Evolutionary conservation across 2,113 vertebrate species (phyloP).

Genomic region (Xiphophorus couchianus): DNA sequence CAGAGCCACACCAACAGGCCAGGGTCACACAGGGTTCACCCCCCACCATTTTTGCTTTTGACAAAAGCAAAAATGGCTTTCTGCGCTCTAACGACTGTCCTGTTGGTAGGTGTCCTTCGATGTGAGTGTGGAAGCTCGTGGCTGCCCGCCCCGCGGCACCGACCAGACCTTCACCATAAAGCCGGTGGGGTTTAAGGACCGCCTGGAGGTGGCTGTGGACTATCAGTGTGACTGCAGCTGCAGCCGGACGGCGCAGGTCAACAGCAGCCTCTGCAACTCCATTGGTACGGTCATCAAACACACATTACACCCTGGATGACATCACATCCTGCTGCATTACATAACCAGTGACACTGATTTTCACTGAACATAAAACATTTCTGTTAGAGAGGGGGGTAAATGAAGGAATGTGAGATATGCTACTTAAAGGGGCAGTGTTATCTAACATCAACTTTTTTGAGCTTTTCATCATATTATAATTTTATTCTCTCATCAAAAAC

Average conservation of each 20-base stretch:
- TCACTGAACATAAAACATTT: too few species aligned
- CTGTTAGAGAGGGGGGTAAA: too few species aligned
- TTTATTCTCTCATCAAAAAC: too few species aligned
- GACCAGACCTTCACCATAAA: conserved; percentile 87
- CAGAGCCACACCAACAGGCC: not conserved
- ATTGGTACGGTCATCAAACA: conserved; percentile 70
- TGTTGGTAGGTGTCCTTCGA: conserved; percentile 87
- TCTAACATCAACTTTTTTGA: too few species aligned
- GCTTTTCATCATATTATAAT: too few species aligned
- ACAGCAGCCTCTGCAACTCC: conserved; percentile 87
- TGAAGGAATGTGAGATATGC: too few species aligned
- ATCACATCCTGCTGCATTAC: not conserved
- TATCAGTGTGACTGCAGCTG: conserved; percentile 91
- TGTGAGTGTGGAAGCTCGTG: conserved; percentile 86
- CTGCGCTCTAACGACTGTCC: not conserved
- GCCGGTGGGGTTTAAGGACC: conserved; percentile 94
- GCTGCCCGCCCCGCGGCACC: conserved; percentile 78
- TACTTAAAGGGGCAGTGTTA: too few species aligned
- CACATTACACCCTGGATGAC: not conserved
- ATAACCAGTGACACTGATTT: too few species aligned
- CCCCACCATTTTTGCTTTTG: not conserved
- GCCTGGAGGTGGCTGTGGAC: conserved; percentile 84
- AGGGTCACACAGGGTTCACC: conserved; percentile 37
- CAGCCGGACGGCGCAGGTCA: conserved; percentile 55
- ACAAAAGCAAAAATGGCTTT: too few species aligned